A percentile compares a stretch with the other conserved stretches of the same genome.
Evolutionary conservation across 2,797 vertebrate genomes (phyloP).

Genomic region (Poeciliopsis gracilis): DNA sequence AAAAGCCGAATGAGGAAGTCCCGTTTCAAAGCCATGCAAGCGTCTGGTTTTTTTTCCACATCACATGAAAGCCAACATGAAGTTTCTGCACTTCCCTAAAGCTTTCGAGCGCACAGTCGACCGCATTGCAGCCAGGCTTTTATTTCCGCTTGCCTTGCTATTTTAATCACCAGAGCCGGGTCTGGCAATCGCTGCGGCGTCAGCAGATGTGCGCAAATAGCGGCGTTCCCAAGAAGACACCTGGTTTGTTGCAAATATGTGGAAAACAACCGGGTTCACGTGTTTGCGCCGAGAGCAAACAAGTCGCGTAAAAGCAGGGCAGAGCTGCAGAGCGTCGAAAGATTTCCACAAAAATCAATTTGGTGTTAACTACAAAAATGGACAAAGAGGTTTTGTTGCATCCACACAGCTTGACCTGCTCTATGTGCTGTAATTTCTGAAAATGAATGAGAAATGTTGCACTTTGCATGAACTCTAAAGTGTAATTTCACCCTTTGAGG

Average conservation of each 20-base stretch:
- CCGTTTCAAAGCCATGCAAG: not conserved
- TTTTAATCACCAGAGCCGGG: constrained; percentile 13
- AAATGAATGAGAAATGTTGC: not conserved
- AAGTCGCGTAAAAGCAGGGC: constrained; percentile 40
- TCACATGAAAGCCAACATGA: constrained; percentile 28
- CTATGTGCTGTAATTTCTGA: not conserved
- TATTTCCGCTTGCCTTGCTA: constrained; percentile 7
- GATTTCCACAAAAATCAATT: not conserved
- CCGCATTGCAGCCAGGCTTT: not conserved
- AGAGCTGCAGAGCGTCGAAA: constrained; percentile 21
- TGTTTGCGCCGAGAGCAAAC: constrained; percentile 21
- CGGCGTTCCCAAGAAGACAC: constrained; percentile 17
- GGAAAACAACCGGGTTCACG: not conserved
- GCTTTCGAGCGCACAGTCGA: not conserved
- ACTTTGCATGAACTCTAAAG: no score
- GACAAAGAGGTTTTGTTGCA: not conserved
- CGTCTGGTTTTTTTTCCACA: constrained; percentile 27
- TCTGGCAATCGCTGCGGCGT: constrained; percentile 9
- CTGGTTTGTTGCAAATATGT: not conserved
- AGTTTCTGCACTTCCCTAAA: constrained; percentile 30
- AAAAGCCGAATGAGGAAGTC: constrained; percentile 27
- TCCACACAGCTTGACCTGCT: not conserved
- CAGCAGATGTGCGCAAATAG: constrained; percentile 51
- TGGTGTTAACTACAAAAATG: constrained; percentile 10
- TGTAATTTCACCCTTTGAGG: no score